These are phyloP conservation scores for Rhagium mordax DNA, from an alignment of 2,888 invertebrate genomes.

Conservation along the genomic window DNA sequence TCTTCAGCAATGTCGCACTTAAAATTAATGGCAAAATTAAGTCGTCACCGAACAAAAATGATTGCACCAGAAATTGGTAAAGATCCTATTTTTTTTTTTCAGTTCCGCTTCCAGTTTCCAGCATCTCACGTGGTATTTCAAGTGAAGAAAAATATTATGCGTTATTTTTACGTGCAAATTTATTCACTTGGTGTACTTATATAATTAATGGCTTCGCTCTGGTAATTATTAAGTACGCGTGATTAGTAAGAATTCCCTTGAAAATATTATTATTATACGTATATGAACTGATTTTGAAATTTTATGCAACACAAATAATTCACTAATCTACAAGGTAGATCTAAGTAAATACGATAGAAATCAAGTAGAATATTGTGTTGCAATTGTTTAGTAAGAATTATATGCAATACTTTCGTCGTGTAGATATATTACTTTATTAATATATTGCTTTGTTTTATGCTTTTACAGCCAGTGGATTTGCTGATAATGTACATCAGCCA, in stretches of 20 bases:
- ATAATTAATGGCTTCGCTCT: too few relatives aligned
- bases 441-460: neutral
- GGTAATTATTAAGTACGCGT: neutral
- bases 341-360: neutral
- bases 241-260: neutral
- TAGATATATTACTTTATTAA: neutral
- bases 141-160: too few relatives aligned
- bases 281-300: neutral
- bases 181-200: too few relatives aligned
- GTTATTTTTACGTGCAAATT: too few relatives aligned
- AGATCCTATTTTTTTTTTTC: too few relatives aligned
- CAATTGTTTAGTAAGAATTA: neutral
- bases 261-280: neutral
- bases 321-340: conserved; percentile 10
- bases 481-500: neutral
- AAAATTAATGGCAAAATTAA: too few relatives aligned
- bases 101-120: too few relatives aligned
- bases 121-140: too few relatives aligned
- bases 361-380: neutral
- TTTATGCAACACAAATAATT: neutral
- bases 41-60: too few relatives aligned
- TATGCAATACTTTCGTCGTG: neutral
- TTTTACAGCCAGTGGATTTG: neutral
- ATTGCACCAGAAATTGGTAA: too few relatives aligned
- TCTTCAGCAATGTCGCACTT: too few relatives aligned